Evolutionary conservation across 1,140 invertebrate genomes (phyloP).

Genomic region (Drosophila tropicalis): DNA sequence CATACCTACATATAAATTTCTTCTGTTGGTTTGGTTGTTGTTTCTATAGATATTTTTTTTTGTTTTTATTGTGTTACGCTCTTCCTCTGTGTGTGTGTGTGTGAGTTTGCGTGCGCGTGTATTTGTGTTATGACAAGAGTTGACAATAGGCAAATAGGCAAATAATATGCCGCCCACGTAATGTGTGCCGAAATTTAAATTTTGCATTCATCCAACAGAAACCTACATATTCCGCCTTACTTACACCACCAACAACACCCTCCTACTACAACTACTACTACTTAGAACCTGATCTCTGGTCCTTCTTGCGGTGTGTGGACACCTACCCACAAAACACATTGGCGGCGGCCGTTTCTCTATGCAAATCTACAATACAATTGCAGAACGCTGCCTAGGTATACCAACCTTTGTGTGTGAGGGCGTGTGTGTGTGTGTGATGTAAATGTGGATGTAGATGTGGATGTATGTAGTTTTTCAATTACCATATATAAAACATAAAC

Average conservation of each 20-base stretch:
- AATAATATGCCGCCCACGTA: slow-evolving; percentile 73
- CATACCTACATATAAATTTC: neutral
- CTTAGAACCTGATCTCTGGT: neutral
- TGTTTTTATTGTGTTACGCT: neutral
- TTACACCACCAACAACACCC: neutral
- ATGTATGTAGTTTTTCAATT: slow-evolving; percentile 51
- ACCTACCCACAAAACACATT: slow-evolving; percentile 15
- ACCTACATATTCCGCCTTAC: too few relatives aligned
- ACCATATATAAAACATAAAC: slow-evolving; percentile 72
- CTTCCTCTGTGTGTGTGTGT: too few relatives aligned
- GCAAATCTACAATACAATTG: slow-evolving; percentile 59
- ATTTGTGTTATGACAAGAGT: slow-evolving; percentile 50
- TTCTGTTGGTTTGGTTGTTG: neutral
- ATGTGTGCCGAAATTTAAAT: slow-evolving; percentile 81
- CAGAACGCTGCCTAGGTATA: slow-evolving; percentile 8
- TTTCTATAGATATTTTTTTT: slow-evolving; percentile 1
- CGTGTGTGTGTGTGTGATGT: slow-evolving; percentile 20
- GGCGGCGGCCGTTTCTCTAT: slow-evolving; percentile 35
- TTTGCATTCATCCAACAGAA: slow-evolving; percentile 17
- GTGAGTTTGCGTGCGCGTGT: slow-evolving; percentile 2
- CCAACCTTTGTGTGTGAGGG: slow-evolving; percentile 11
- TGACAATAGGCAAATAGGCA: slow-evolving; percentile 67
- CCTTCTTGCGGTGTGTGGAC: slow-evolving; percentile 8
- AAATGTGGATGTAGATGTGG: slow-evolving; percentile 10
- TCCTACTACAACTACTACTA: neutral